phyloP scores from a whole-genome alignment of 2,113 vertebrate species.

The Lepus europaeus region DNA sequence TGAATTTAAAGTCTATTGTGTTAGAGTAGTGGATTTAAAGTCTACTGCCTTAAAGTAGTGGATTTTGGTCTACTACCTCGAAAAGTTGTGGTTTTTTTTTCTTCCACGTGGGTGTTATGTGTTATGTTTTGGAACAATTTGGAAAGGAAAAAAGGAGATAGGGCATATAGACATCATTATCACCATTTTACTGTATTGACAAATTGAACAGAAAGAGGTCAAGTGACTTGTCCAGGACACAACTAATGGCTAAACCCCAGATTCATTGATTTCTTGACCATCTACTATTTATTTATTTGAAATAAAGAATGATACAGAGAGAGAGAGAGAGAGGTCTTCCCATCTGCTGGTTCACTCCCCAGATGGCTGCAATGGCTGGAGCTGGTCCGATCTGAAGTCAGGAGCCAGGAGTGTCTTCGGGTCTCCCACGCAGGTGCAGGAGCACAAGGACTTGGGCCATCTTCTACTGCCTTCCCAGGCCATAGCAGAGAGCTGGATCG shows the following conservation, averaged over 20 bases:
- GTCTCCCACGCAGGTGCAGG: too few relatives aligned
- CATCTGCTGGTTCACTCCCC: too few relatives aligned
- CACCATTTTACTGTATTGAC: neutral
- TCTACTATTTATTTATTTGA: constrained; percentile 15
- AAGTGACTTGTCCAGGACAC: neutral
- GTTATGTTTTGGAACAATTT: constrained; percentile 55
- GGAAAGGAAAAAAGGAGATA: constrained; percentile 19
- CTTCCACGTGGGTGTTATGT: neutral
- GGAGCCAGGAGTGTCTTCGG: too few relatives aligned
- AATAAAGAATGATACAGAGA: too few relatives aligned
- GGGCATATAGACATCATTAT: neutral
- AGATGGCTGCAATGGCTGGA: too few relatives aligned
- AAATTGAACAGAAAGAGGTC: constrained; percentile 18
- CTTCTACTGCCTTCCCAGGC: too few relatives aligned
- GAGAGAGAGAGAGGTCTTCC: too few relatives aligned
- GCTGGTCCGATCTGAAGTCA: too few relatives aligned
- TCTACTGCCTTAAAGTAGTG: too few relatives aligned
- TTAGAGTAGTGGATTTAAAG: neutral
- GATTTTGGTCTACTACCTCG: neutral
- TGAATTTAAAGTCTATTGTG: neutral
- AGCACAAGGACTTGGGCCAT: too few relatives aligned
- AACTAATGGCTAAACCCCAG: constrained; percentile 1
- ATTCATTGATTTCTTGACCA: neutral
- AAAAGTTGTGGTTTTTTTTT: constrained; percentile 8
- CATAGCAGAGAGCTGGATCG: too few relatives aligned